A percentile compares a stretch with the other conserved stretches of the same genome.
Conservation (phyloP, 1,140 invertebrate species). For the Saccostrea cuccullata region DNA sequence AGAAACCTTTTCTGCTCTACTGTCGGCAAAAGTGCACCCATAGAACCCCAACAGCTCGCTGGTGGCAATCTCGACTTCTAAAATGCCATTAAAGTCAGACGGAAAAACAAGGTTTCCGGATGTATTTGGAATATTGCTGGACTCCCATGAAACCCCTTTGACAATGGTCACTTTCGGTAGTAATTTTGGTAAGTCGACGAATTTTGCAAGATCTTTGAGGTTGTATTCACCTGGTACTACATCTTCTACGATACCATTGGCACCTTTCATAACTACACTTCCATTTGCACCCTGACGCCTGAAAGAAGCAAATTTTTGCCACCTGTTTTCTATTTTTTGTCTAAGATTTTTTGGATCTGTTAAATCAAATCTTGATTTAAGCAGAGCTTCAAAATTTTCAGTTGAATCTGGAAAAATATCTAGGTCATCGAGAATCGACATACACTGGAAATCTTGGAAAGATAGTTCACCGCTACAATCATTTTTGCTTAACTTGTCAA, state of each 20-base stretch:
- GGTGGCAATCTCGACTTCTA: conserved; percentile 47
- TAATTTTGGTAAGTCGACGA: conserved; percentile 54
- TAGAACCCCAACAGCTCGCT: conserved; percentile 53
- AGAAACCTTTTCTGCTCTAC: conserved; percentile 51
- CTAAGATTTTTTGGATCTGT: conserved; percentile 34
- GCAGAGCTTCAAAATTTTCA: neutral
- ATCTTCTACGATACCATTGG: conserved; percentile 52
- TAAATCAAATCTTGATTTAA: neutral
- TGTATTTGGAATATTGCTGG: conserved; percentile 25
- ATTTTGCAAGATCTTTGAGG: conserved; percentile 53
- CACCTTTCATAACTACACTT: conserved; percentile 52
- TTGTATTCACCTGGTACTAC: conserved; percentile 55
- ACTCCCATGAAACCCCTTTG: conserved; percentile 46
- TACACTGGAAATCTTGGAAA: conserved; percentile 5
- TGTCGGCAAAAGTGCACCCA: conserved; percentile 53
- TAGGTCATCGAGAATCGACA: neutral
- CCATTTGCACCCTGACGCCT: conserved; percentile 14
- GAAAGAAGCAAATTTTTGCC: conserved; percentile 45
- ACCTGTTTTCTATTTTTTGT: conserved; percentile 26
- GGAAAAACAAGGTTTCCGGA: conserved; percentile 53
- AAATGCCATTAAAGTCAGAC: conserved; percentile 35
- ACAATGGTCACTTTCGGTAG: conserved; percentile 50
- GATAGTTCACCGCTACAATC: conserved; percentile 3
- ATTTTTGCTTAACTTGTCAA: conserved; percentile 4
- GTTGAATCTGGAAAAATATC: neutral